Evolutionary conservation across 2,797 vertebrate species (phyloP).

Genomic region (Margarornis squamiger): DNA sequence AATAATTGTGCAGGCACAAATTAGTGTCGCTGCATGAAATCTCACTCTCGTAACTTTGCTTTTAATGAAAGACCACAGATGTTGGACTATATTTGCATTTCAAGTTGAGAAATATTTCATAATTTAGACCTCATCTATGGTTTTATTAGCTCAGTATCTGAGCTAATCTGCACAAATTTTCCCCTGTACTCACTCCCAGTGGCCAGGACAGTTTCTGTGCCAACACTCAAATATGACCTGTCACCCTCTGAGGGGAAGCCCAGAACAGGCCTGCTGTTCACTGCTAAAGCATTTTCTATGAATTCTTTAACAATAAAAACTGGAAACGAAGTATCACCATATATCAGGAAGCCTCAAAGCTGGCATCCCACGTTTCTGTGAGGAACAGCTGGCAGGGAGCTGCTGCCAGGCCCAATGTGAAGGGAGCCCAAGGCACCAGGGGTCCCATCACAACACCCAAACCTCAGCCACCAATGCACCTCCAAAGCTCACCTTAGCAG

Average conservation of each 20-base stretch:
- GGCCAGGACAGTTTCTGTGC: not conserved
- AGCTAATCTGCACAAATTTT: not conserved
- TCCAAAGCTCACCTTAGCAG: not conserved
- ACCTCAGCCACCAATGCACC: not conserved
- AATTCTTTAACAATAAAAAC: not conserved
- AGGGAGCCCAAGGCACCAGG: not conserved
- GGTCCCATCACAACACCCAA: not conserved
- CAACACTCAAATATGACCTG: not conserved
- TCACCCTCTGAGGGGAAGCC: not conserved
- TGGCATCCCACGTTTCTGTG: not conserved
- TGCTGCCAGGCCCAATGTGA: accelerated
- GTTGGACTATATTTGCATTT: not conserved
- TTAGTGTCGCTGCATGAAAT: not conserved
- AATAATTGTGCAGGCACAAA: not conserved
- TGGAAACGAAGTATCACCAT: not conserved
- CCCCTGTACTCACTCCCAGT: not conserved
- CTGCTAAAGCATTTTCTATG: not conserved
- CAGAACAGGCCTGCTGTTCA: not conserved
- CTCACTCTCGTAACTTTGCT: not conserved
- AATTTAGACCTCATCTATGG: not conserved
- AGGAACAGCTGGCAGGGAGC: too few species aligned
- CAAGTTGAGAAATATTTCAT: not conserved
- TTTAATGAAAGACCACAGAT: not conserved
- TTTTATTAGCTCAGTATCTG: not conserved
- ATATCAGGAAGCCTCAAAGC: not conserved